Percentiles rank a stretch among this genome's conserved stretches.
These are phyloP conservation scores for Heteronetta atricapilla DNA, from an alignment of 2,113 vertebrate genomes.

Conservation along the genomic window DNA sequence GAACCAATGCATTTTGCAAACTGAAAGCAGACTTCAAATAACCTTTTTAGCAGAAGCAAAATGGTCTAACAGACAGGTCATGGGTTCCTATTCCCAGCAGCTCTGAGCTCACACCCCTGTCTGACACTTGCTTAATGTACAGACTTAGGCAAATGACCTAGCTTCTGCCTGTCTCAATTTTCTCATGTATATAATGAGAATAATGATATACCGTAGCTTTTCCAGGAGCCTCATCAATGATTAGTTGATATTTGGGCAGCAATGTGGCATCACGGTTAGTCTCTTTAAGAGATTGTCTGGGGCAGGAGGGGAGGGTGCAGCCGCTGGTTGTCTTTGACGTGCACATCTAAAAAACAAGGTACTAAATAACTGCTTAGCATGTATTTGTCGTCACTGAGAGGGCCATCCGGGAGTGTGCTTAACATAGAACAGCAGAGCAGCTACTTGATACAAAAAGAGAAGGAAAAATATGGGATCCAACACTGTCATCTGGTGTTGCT, in stretches of 20 bases:
- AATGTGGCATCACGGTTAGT: background rate
- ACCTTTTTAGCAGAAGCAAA: background rate
- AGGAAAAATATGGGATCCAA: background rate
- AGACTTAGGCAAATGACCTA: background rate
- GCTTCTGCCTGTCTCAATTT: constrained; percentile 14
- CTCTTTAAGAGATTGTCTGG: background rate
- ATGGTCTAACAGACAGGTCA: background rate
- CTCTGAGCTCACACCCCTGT: background rate
- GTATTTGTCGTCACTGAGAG: background rate
- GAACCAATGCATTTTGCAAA: constrained; percentile 28
- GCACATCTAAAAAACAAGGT: background rate
- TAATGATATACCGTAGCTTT: background rate
- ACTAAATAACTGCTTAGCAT: background rate
- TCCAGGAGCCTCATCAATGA: background rate
- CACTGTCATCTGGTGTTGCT: background rate
- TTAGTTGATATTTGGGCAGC: background rate
- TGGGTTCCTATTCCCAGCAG: background rate
- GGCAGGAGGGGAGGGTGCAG: background rate
- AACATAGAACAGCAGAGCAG: background rate
- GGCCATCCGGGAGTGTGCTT: background rate
- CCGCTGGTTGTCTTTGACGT: background rate
- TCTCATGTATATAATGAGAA: background rate
- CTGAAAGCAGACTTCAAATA: constrained; percentile 5
- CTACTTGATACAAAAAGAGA: background rate
- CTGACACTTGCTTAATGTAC: background rate